phyloP scores from a whole-genome alignment of 2,797 vertebrate species.

The Liasis olivaceus region DNA sequence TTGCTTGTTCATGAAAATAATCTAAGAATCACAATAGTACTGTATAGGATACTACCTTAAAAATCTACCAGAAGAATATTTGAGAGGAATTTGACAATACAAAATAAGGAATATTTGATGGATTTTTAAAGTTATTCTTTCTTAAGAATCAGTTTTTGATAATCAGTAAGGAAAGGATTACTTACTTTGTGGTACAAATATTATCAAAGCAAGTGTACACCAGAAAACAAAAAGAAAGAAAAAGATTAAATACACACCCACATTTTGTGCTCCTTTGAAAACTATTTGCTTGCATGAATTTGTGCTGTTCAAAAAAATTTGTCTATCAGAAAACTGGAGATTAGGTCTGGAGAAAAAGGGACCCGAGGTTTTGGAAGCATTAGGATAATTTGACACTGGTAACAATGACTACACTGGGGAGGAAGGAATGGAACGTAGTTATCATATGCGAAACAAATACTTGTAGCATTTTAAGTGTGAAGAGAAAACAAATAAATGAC shows the following conservation, averaged over 20 bases:
- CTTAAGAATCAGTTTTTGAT: conserved; percentile 53
- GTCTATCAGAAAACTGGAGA: conserved; percentile 49
- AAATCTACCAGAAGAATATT: conserved; percentile 43
- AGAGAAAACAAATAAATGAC: conserved; percentile 73
- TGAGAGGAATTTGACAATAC: conserved; percentile 57
- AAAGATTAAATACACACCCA: conserved; percentile 11
- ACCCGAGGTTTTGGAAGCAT: conserved; percentile 19
- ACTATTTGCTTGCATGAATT: neutral
- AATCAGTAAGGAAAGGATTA: conserved; percentile 29
- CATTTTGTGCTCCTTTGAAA: conserved; percentile 38
- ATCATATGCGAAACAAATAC: conserved; percentile 54
- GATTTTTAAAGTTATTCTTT: conserved; percentile 41
- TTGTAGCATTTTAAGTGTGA: conserved; percentile 61
- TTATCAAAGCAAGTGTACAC: conserved; percentile 38
- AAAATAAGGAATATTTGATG: conserved; percentile 39
- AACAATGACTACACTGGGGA: conserved; percentile 63
- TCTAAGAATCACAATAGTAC: conserved; percentile 38
- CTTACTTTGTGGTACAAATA: conserved; percentile 63
- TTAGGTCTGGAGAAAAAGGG: neutral
- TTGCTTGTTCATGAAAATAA: conserved; percentile 17
- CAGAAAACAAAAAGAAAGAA: neutral
- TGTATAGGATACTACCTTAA: conserved; percentile 20
- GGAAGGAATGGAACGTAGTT: conserved; percentile 17
- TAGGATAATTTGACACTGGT: conserved; percentile 58
- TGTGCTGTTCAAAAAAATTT: conserved; percentile 52